Percentiles rank a stretch among this genome's conserved stretches.
Conservation (phyloP, 2,888 invertebrate genomes). For the Homarus gammarus region DNA sequence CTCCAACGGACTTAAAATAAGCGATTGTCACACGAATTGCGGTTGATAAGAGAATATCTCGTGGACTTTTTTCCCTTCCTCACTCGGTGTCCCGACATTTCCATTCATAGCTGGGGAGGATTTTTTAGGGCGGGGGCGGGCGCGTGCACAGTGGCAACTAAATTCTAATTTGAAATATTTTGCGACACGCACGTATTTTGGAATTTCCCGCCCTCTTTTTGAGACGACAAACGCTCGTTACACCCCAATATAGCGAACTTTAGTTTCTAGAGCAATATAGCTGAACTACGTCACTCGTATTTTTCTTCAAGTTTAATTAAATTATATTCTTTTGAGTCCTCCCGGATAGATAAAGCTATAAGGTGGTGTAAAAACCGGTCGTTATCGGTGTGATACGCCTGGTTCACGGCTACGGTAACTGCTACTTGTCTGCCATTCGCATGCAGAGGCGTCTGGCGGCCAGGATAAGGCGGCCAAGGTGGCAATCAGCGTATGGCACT, state of each 20-base stretch:
- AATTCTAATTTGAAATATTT: slow-evolving; percentile 4
- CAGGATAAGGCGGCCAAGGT: neutral
- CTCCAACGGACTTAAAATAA: slow-evolving; percentile 2
- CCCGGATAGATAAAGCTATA: neutral
- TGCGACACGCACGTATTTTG: neutral
- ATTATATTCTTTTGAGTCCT: neutral
- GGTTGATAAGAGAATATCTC: slow-evolving; percentile 1
- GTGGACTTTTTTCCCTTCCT: neutral
- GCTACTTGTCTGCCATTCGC: neutral
- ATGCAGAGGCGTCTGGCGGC: neutral
- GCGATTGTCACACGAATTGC: slow-evolving; percentile 10
- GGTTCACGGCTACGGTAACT: neutral
- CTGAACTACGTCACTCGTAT: too few species aligned
- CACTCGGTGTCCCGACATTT: neutral
- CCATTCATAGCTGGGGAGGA: neutral
- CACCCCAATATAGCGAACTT: too few species aligned
- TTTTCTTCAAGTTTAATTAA: too few species aligned
- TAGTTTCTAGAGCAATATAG: too few species aligned
- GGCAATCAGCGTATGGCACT: neutral
- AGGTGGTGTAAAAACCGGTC: neutral
- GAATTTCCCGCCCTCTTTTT: neutral
- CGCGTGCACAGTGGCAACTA: neutral
- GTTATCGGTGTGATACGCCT: neutral
- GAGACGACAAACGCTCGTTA: too few species aligned
- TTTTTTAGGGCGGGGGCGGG: neutral